A percentile compares a stretch with the other conserved stretches of the same genome.
Conservation (phyloP, 2,888 invertebrate species). For the Nomada goodeniana region DNA sequence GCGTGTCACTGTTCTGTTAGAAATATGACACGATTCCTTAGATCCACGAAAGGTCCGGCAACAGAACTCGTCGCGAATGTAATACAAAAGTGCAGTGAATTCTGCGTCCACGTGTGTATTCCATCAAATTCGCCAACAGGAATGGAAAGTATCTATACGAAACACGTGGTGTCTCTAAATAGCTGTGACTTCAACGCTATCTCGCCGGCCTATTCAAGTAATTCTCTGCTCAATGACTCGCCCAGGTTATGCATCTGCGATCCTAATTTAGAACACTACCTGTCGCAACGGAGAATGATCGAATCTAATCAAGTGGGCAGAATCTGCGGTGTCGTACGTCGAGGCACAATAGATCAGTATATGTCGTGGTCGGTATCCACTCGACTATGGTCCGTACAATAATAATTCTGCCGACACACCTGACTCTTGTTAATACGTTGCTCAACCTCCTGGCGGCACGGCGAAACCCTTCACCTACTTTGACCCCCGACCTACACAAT, state of each 20-base stretch:
- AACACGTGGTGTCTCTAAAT: not conserved
- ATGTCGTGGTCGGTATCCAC: slow-evolving; percentile 42
- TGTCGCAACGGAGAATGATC: slow-evolving; percentile 55
- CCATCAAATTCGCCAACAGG: not conserved
- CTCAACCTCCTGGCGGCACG: slow-evolving; percentile 62
- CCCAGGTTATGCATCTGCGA: slow-evolving; percentile 26
- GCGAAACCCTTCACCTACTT: slow-evolving; percentile 68
- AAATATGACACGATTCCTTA: too few relatives aligned
- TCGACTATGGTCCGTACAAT: slow-evolving; percentile 50
- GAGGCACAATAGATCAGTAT: slow-evolving; percentile 58
- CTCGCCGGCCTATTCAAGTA: slow-evolving; percentile 5
- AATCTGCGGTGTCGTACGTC: slow-evolving; percentile 48
- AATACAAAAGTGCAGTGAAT: too few relatives aligned
- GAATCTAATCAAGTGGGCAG: slow-evolving; percentile 65
- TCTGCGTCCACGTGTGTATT: not conserved
- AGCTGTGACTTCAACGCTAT: not conserved
- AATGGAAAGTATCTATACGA: not conserved
- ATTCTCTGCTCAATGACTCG: slow-evolving; percentile 25
- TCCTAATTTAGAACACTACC: slow-evolving; percentile 57
- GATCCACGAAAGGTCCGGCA: too few relatives aligned
- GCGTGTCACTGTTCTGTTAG: too few relatives aligned
- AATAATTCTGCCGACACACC: slow-evolving; percentile 68
- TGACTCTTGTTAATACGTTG: slow-evolving; percentile 72
- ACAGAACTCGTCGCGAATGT: too few relatives aligned
- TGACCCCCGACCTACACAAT: slow-evolving; percentile 53